A percentile compares a stretch with the other conserved stretches of the same genome.
Evolutionary conservation across 2,888 invertebrate genomes (phyloP).

Genomic region (Drosophila multiciliata): DNA sequence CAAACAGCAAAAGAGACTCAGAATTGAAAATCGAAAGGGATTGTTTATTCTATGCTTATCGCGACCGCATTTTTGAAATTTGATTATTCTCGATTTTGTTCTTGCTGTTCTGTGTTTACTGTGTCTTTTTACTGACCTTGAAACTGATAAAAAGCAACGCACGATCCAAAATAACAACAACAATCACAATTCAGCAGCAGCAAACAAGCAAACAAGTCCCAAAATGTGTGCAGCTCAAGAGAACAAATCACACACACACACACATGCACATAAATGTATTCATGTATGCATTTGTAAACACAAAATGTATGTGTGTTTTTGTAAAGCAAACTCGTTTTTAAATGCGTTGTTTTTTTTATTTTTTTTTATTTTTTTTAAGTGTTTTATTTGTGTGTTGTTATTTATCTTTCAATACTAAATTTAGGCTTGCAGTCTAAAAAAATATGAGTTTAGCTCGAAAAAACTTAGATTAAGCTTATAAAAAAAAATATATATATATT

Average conservation of each 20-base stretch:
- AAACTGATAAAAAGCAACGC: slow-evolving; percentile 49
- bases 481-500: slow-evolving; percentile 10
- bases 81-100: slow-evolving; percentile 15
- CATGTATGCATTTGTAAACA: slow-evolving; percentile 6
- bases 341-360: slow-evolving; percentile 60
- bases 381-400: neutral
- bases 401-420: slow-evolving; percentile 33
- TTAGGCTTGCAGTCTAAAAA: slow-evolving; percentile 34
- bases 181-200: slow-evolving; percentile 3
- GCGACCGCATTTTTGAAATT: slow-evolving; percentile 7
- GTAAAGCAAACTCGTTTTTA: slow-evolving; percentile 53
- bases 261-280: neutral
- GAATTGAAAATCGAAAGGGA: slow-evolving; percentile 30
- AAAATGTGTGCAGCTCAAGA: slow-evolving; percentile 45
- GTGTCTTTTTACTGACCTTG: slow-evolving; percentile 47
- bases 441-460: slow-evolving; percentile 38
- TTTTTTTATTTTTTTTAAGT: slow-evolving; percentile 29
- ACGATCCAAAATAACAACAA: slow-evolving; percentile 32
- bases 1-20: neutral
- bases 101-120: neutral
- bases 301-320: slow-evolving; percentile 11
- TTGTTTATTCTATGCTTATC: slow-evolving; percentile 44
- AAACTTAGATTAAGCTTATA: slow-evolving; percentile 48
- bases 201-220: slow-evolving; percentile 43
- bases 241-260: slow-evolving; percentile 32